Evolutionary conservation across 2,888 invertebrate genomes (phyloP).

Genomic region (Perizoma affinitatum): DNA sequence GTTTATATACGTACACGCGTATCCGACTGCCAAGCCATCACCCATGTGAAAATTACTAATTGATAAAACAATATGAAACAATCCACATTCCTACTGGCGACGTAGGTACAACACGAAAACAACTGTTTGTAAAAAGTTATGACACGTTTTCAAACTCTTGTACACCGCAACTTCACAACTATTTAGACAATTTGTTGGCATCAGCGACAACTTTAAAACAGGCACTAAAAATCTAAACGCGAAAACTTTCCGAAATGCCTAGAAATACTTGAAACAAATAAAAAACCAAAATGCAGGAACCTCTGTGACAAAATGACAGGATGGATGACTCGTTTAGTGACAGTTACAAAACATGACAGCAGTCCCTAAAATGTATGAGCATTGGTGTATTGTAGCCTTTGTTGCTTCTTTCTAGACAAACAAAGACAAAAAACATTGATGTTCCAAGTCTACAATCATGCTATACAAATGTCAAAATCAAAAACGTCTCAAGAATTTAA

Average conservation of each 20-base stretch:
- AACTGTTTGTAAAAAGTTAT: conserved; percentile 71
- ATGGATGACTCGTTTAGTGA: conserved; percentile 35
- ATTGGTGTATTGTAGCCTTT: conserved; percentile 17
- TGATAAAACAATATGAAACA: conserved; percentile 69
- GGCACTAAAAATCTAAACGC: conserved; percentile 64
- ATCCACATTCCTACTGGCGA: conserved; percentile 74
- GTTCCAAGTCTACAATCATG: conserved; percentile 17
- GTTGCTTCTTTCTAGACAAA: background rate
- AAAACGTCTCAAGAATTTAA: conserved; percentile 43
- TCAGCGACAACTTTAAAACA: conserved; percentile 57
- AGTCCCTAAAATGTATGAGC: background rate
- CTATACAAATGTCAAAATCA: conserved; percentile 25
- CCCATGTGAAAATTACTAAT: conserved; percentile 81
- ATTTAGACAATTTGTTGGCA: conserved; percentile 59
- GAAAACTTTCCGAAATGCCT: conserved; percentile 62
- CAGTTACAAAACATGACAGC: conserved; percentile 19
- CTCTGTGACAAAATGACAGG: conserved; percentile 59
- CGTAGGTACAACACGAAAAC: conserved; percentile 65
- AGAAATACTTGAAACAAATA: conserved; percentile 75
- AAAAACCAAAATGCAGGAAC: conserved; percentile 78
- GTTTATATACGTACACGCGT: conserved; percentile 72
- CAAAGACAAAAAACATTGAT: conserved; percentile 4
- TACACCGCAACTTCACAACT: conserved; percentile 57
- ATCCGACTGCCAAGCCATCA: conserved; percentile 84
- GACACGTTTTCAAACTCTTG: conserved; percentile 76